Percentiles rank a stretch among this genome's conserved stretches.
Conservation (phyloP, 2,113 vertebrate genomes). For the Eubucco bourcierii region DNA sequence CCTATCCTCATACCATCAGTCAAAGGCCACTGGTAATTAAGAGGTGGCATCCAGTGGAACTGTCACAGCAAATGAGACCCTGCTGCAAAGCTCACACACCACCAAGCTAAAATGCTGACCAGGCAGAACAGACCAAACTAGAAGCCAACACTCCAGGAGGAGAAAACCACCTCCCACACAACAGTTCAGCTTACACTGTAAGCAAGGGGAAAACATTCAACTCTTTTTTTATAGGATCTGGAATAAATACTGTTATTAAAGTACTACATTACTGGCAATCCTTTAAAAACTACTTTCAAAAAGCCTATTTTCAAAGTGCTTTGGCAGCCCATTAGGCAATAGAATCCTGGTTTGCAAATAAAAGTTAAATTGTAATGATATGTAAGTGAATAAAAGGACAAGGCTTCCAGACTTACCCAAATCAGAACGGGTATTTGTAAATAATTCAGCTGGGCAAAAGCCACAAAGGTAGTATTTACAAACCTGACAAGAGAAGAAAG, state of each 20-base stretch:
- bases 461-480: constrained; percentile 98
- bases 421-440: constrained; percentile 98
- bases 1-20: rapidly evolving
- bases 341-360: background rate
- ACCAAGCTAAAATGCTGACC: background rate
- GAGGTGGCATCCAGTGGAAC: background rate
- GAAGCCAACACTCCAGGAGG: background rate
- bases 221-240: background rate
- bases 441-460: constrained; percentile 97
- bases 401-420: constrained; percentile 83
- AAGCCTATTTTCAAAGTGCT: background rate
- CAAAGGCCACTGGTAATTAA: background rate
- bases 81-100: background rate
- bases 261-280: background rate
- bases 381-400: background rate
- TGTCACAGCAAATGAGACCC: background rate
- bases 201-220: background rate
- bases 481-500: constrained; percentile 76
- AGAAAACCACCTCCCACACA: background rate
- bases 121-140: background rate
- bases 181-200: background rate
- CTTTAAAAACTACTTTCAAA: background rate
- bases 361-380: background rate
- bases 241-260: background rate
- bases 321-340: background rate